Evolutionary conservation across 1,140 invertebrate species (phyloP), one percentile per base, ranked within the genome.

Genomic region (Heliconius melpomene): DNA sequence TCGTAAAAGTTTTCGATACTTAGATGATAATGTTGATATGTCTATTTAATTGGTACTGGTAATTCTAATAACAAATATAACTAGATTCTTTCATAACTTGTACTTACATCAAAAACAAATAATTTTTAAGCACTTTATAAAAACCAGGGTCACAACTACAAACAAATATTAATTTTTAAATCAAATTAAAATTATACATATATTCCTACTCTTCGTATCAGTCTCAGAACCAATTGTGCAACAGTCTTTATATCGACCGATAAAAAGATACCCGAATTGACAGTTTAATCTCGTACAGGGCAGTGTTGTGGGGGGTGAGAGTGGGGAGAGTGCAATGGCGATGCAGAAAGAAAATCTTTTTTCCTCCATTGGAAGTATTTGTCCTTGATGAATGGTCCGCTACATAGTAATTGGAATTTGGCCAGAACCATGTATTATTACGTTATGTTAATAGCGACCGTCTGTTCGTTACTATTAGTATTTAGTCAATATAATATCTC

Each of bases 221-320:
- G 54, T 23, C 54, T 52, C 38, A 66, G 20, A 29, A 77, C 72
- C n/a, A 32, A 60, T 57, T 79, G 52, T 74, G 40, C 36, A 74
- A 57, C 32, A 60, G 38, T 50, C 57, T 81, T 82, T 76, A 66
- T 66, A 57, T 82, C 77, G 74, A 79, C 74, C 52, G 81, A 79
- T 77, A 82, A 79, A 82, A 82, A 79, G 78, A 57, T 75, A 77
- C 74, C 77, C 82, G 86, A 89, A 93, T 93, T 93, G 90, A 91
- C 90, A 93, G 89, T 90, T 92, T 91, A 91, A 91, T 91, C 89
- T 89, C 83, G 84, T 86, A 88, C 88, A 85, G 90, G 85, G 84
- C n/a, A 81, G 84, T 83, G 82, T 80, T 81, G 84, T 82, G 83
- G 85, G 79, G 80, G 78, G 72, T 0, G 13, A 5, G 13, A 3